Evolutionary conservation across 2,113 vertebrate genomes (phyloP), one percentile per base, ranked within the genome.

Genomic region (Ameiurus melas): DNA sequence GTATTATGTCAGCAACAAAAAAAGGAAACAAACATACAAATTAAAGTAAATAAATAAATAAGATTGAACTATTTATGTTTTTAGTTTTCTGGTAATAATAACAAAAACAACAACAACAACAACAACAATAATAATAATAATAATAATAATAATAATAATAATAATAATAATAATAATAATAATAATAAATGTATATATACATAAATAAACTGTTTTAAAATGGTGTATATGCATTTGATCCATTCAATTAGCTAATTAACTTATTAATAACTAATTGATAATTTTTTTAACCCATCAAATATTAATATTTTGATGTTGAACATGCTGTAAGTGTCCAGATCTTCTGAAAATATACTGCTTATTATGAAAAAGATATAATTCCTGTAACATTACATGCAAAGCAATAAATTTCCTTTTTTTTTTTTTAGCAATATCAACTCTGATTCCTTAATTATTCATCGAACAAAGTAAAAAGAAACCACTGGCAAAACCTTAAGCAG

Each of bases 371-470:
- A 2, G 3, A 60, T 20, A 6, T 60, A 8, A 0, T 70, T 70
- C 30, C 36, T 83, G 12, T 77, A 77, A 71, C 75, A 58, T 68
- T 60, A 16, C 33, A 60, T 60, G 30, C 16, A 57, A 84, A 78
- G 82, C 13, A 60, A 36, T 85, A 64, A 14, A 25, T 71, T 17
- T 14, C 10, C 13, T 16, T 30, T 30, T 20, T 39, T 89, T 71
- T 55, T 57, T 57, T 57, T 57, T 57, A 14, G 71, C 84, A 71
- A 83, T 77, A 87, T 62, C 82, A 79, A 80, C 53, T 27, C 66
- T 33, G 22, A 77, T 51, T n/a, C 36, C 77, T 90, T 77, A 78
- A 77, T 86, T 86, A 86, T 87, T 64, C 60, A 91, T 89, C 57
- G 82, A 68, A 87, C 71, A 55, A 47, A 85, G 27, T 4, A 58